These are phyloP conservation scores for Drosophila kokeensis DNA, from an alignment of 2,888 invertebrate genomes.

Conservation along the genomic window DNA sequence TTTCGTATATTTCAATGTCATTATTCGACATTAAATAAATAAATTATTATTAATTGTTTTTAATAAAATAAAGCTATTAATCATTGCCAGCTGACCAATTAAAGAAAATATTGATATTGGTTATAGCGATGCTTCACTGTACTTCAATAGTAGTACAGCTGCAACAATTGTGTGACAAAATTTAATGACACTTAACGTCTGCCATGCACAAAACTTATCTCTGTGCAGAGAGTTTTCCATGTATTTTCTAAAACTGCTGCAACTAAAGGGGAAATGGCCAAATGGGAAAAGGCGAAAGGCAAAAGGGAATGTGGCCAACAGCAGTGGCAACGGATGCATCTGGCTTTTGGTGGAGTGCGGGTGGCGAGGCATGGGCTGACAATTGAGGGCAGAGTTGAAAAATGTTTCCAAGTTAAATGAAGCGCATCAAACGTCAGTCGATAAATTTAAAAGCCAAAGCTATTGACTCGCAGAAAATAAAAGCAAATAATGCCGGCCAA, in stretches of 20 bases:
- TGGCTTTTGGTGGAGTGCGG: slow-evolving; percentile 9
- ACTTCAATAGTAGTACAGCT: slow-evolving; percentile 23
- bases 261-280: slow-evolving; percentile 19
- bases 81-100: neutral
- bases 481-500: slow-evolving; percentile 71
- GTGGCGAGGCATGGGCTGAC: slow-evolving; percentile 7
- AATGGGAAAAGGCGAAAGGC: slow-evolving; percentile 2
- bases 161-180: slow-evolving; percentile 57
- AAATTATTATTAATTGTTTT: neutral
- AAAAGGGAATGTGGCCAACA: slow-evolving; percentile 6
- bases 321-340: slow-evolving; percentile 42
- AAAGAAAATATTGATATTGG: neutral
- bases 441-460: slow-evolving; percentile 82
- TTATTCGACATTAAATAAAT: neutral
- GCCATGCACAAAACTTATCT: slow-evolving; percentile 56
- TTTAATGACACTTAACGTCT: slow-evolving; percentile 68
- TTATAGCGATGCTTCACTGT: slow-evolving; percentile 25
- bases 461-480: slow-evolving; percentile 78
- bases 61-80: neutral
- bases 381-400: slow-evolving; percentile 67
- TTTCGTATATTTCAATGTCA: neutral
- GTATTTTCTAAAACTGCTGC: slow-evolving; percentile 61
- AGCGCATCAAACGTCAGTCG: slow-evolving; percentile 82
- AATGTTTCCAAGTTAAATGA: slow-evolving; percentile 81
- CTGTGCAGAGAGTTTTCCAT: slow-evolving; percentile 41